These are phyloP conservation scores for Hippocampus barbouri DNA, from an alignment of 2,113 vertebrate species.

Conservation along the genomic window DNA sequence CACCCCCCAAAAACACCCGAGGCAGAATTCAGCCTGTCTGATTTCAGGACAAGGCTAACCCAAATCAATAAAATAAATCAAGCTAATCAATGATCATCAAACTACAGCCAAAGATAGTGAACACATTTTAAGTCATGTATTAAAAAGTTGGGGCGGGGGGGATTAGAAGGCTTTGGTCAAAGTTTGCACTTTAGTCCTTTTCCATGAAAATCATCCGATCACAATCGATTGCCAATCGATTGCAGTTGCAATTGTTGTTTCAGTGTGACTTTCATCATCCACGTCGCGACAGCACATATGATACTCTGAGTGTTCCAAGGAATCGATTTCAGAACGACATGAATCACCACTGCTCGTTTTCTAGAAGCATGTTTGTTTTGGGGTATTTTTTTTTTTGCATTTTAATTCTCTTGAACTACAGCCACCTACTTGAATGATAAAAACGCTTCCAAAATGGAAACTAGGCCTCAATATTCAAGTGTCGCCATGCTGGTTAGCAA, in stretches of 20 bases:
- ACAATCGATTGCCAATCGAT: too few species aligned
- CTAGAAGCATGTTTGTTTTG: background rate
- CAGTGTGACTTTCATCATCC: constrained; percentile 60
- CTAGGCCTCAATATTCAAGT: constrained; percentile 10
- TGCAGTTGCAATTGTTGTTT: constrained; percentile 43
- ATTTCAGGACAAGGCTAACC: too few species aligned
- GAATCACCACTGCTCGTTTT: background rate
- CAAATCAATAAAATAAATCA: too few species aligned
- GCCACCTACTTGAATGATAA: background rate
- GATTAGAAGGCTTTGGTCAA: too few species aligned
- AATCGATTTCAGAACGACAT: constrained; percentile 29
- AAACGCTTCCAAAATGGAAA: background rate
- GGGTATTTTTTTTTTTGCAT: background rate
- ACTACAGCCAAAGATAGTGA: too few species aligned
- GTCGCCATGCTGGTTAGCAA: constrained; percentile 10
- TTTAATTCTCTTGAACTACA: background rate
- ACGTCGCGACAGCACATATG: constrained; percentile 28
- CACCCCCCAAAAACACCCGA: background rate
- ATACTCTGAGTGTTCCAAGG: constrained; percentile 23
- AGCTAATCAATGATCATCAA: too few species aligned
- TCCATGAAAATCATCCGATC: too few species aligned
- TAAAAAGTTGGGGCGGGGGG: too few species aligned
- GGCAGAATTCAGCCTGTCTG: background rate
- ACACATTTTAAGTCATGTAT: background rate
- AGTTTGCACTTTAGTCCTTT: too few species aligned